Percentiles rank a stretch among this genome's conserved stretches.
These are phyloP conservation scores for Meloidogyne hapla DNA, from an alignment of 1,140 invertebrate species.

Conservation along the genomic window DNA sequence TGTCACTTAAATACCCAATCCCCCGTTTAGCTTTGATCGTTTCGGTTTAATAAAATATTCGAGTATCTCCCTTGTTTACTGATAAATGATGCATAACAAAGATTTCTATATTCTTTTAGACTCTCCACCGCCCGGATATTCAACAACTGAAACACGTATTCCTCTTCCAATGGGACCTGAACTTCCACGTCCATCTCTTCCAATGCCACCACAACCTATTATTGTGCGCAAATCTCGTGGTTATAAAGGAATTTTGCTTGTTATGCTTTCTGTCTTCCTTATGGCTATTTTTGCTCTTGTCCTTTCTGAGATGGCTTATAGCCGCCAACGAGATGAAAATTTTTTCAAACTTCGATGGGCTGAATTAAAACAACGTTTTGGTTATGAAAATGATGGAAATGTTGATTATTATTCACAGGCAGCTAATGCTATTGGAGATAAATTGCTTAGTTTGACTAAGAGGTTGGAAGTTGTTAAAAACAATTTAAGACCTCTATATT, in stretches of 20 bases:
- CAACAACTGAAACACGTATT: conserved; percentile 11
- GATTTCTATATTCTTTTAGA: no score
- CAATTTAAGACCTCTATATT: no score
- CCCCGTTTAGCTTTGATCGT: no score
- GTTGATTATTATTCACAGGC: conserved; percentile 33
- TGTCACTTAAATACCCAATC: no score
- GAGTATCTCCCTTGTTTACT: no score
- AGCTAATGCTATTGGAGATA: conserved; percentile 6
- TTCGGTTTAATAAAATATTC: no score
- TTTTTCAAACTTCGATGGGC: conserved; percentile 61
- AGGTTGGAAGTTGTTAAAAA: conserved; percentile 13
- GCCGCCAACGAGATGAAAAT: conserved; percentile 60
- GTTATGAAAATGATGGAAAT: conserved; percentile 34
- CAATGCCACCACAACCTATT: conserved; percentile 34
- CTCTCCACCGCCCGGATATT: conserved; percentile 47
- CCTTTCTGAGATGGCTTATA: conserved; percentile 61
- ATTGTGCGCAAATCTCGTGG: conserved; percentile 55
- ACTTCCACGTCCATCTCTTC: conserved; percentile 30
- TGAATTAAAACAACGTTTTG: conserved; percentile 51
- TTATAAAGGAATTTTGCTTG: conserved; percentile 59
- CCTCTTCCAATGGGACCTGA: conserved; percentile 51
- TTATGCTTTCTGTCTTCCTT: conserved; percentile 57
- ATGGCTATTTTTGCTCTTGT: conserved; percentile 56
- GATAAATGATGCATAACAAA: conserved; percentile 27
- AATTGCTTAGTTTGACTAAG: conserved; percentile 19